These are phyloP conservation scores for Dasypolia templi DNA, from an alignment of 2,888 invertebrate genomes.

Conservation along the genomic window DNA sequence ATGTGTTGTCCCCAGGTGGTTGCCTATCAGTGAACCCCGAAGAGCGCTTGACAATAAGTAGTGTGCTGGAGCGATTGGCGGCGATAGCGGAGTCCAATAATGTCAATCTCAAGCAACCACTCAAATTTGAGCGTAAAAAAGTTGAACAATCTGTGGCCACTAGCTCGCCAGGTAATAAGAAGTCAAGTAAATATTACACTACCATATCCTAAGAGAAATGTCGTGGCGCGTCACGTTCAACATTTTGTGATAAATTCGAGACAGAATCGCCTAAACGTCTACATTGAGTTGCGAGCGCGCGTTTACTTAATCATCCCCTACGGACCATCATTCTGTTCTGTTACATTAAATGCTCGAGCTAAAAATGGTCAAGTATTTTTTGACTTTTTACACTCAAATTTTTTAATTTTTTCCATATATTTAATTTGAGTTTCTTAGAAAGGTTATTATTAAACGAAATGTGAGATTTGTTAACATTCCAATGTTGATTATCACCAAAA, in stretches of 20 bases:
- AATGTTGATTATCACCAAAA: slow-evolving; percentile 85
- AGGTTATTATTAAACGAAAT: slow-evolving; percentile 79
- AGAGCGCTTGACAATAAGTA: slow-evolving; percentile 94
- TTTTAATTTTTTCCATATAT: slow-evolving; percentile 78
- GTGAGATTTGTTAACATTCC: slow-evolving; percentile 87
- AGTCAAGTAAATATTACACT: slow-evolving; percentile 91
- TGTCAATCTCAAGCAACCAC: slow-evolving; percentile 95
- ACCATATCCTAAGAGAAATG: slow-evolving; percentile 88
- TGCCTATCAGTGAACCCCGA: slow-evolving; percentile 96
- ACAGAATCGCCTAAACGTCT: slow-evolving; percentile 66
- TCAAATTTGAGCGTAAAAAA: slow-evolving; percentile 92
- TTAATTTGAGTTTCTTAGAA: slow-evolving; percentile 83
- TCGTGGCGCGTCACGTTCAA: slow-evolving; percentile 75
- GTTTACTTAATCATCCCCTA: slow-evolving; percentile 72
- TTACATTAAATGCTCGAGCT: slow-evolving; percentile 89
- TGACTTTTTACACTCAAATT: slow-evolving; percentile 91
- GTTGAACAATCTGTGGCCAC: slow-evolving; percentile 91
- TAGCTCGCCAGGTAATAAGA: slow-evolving; percentile 91
- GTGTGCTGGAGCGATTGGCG: slow-evolving; percentile 95
- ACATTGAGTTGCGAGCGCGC: slow-evolving; percentile 73
- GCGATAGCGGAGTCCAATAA: slow-evolving; percentile 96
- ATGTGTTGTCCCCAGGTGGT: slow-evolving; percentile 90
- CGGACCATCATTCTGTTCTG: slow-evolving; percentile 86
- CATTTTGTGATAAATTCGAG: slow-evolving; percentile 74
- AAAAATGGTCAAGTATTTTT: slow-evolving; percentile 91